phyloP scores from a whole-genome alignment of 2,797 vertebrate species.

The Megaceryle alcyon region DNA sequence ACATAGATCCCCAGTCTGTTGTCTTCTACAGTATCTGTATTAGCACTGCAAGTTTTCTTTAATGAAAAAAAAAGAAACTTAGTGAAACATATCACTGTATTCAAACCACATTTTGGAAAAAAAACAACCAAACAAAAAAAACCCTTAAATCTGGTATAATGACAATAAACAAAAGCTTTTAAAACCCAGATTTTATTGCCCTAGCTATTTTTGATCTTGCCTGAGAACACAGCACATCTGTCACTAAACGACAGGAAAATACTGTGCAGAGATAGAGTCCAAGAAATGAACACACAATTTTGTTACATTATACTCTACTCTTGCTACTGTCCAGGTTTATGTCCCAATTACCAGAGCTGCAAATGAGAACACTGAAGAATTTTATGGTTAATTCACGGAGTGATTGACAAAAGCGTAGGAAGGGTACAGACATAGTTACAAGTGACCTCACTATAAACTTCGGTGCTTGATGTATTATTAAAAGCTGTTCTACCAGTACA shows the following conservation, averaged over 20 bases:
- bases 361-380: background rate
- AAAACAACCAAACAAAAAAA: background rate
- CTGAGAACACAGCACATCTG: background rate
- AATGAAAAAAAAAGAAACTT: background rate
- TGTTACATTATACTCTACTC: background rate
- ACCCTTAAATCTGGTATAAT: background rate
- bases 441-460: background rate
- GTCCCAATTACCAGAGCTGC: background rate
- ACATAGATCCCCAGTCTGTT: background rate
- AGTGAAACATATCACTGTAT: background rate
- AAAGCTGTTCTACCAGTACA: background rate
- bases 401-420: background rate
- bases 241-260: background rate
- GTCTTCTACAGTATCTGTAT: background rate
- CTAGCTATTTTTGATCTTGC: background rate
- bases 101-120: background rate
- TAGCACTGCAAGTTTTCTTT: background rate
- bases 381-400: background rate
- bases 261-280: background rate
- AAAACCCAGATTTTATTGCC: background rate
- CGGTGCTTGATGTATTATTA: conserved; percentile 4
- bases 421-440: background rate
- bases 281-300: background rate
- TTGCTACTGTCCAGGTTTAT: background rate
- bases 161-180: background rate